Conservation (phyloP, 2,888 invertebrate species). For the Pyrochroa serraticornis region DNA sequence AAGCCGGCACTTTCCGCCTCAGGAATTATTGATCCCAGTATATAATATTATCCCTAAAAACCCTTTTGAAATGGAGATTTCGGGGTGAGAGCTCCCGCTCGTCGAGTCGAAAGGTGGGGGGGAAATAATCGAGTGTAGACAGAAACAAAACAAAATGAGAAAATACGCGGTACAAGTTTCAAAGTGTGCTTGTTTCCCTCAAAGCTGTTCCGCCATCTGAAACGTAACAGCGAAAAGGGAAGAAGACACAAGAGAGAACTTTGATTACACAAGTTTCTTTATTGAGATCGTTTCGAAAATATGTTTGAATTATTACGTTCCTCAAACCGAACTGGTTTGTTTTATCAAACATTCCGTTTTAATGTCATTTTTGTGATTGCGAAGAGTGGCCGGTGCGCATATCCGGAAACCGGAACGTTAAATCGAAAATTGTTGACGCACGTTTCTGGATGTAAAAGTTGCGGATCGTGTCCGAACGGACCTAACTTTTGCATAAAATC, state of each 20-base stretch:
- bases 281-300: constrained; percentile 19
- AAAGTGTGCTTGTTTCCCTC: constrained; percentile 33
- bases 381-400: too few species aligned
- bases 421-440: too few species aligned
- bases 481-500: constrained; percentile 10
- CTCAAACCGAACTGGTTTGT: background rate
- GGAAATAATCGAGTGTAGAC: constrained; percentile 49
- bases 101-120: constrained; percentile 35
- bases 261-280: constrained; percentile 33
- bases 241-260: constrained; percentile 24
- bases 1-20: constrained; percentile 36
- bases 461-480: too few species aligned
- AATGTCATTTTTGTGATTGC: too few species aligned
- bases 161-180: constrained; percentile 39
- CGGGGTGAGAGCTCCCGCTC: constrained; percentile 41
- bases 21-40: constrained; percentile 43
- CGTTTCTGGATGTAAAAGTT: too few species aligned
- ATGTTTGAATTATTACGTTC: constrained; percentile 20
- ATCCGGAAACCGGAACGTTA: too few species aligned
- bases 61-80: constrained; percentile 57
- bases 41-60: constrained; percentile 55
- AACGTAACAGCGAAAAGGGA: constrained; percentile 22
- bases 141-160: constrained; percentile 51
- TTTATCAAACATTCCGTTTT: background rate
- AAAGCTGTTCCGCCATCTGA: constrained; percentile 21